phyloP scores from a whole-genome alignment of 2,888 invertebrate genomes.

The Drosophila meridiana region DNA sequence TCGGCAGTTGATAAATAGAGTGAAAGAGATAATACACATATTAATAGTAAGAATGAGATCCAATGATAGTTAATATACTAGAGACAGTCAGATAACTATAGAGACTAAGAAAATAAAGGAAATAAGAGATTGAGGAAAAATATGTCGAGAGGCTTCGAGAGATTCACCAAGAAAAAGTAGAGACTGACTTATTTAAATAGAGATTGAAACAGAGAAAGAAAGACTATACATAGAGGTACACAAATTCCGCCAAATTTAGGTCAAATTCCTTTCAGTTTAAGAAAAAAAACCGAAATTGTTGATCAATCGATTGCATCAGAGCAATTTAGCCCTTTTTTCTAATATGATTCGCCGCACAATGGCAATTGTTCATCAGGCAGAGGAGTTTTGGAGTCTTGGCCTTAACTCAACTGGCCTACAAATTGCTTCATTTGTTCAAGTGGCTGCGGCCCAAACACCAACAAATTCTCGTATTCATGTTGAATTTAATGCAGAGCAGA shows the following conservation, averaged over 20 bases:
- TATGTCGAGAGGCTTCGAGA: too few relatives aligned
- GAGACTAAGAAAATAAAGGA: too few relatives aligned
- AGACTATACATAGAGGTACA: neutral
- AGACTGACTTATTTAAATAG: too few relatives aligned
- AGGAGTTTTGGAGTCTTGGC: neutral
- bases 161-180: too few relatives aligned
- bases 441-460: conserved; percentile 21
- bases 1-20: too few relatives aligned
- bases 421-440: conserved; percentile 70
- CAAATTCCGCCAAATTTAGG: neutral
- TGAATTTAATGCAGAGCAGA: conserved; percentile 59
- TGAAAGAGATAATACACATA: too few relatives aligned
- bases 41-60: too few relatives aligned
- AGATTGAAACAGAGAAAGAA: too few relatives aligned
- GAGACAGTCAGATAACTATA: too few relatives aligned
- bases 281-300: neutral
- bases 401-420: conserved; percentile 58
- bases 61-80: too few relatives aligned
- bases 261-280: neutral
- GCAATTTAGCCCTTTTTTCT: neutral
- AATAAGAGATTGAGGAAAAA: too few relatives aligned
- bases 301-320: conserved; percentile 16
- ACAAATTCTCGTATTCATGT: conserved; percentile 59
- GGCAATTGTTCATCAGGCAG: conserved; percentile 8
- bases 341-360: neutral